Evolutionary conservation across 64 coral and sea anemone species (phyloP), one percentile per base, ranked within the genome.

Genomic region (Pocillopora damicornis): DNA sequence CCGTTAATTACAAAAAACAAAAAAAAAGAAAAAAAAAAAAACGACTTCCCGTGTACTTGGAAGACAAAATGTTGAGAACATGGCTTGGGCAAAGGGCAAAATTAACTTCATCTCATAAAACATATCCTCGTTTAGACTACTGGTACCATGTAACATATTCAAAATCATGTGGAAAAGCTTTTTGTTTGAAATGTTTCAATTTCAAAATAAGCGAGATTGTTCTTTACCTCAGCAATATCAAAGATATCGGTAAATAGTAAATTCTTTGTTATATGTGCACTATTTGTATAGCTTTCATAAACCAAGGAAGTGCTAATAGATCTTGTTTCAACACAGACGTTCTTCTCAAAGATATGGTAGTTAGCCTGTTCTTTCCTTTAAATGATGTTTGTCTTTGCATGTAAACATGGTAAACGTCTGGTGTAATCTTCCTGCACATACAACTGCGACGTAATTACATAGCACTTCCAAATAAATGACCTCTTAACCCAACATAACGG

Each of bases 281-380:
- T 60, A 34, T 79, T 79, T 79, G 77, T 79, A 60, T 60, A 59
- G 17, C 13, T 79, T 79, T 79, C 22, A 1, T 79, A 23, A 22
- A 59, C 59, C 77, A 79, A 20, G 13, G 56, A 15, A 79, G 60
- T 25, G 67, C 20, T 71, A 71, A 79, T 60, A 79, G 58, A 60
- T 26, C 77, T 79, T 79, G 57, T 79, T 60, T 61, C 42, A 79
- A 79, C 77, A 25, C 7, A 79, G 22, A 51, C 42, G 42, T 60
- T 13, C 77, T 79, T 51, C 60, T 11, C 20, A 79, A 79, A 79
- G 57, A 79, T 12, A 60, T 9, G 56, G 25, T 79, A 58, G 56
- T 13, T 60, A 22, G 13, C 13, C 37, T 77, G 8, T 77, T 57
- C 42, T 25, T 60, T 60, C 20, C 77, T 2, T 22, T 20, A 26